phyloP scores from a whole-genome alignment of 2,888 invertebrate species.

The Eucera pruinosa region DNA sequence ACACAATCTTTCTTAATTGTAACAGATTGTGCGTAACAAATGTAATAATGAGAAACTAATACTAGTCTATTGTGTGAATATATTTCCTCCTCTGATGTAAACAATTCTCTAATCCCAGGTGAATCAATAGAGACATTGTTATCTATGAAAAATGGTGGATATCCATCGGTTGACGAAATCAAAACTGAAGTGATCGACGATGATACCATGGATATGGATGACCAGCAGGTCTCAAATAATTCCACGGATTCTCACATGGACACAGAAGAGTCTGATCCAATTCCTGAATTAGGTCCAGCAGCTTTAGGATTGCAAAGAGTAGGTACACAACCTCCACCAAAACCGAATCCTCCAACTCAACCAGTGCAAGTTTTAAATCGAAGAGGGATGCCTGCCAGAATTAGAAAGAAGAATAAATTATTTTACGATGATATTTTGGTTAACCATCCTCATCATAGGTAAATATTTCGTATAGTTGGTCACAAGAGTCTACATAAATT shows the following conservation, averaged over 20 bases:
- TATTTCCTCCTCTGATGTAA: not conserved
- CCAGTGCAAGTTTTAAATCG: constrained; percentile 93
- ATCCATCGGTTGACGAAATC: constrained; percentile 77
- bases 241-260: constrained; percentile 84
- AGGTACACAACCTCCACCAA: constrained; percentile 90
- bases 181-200: constrained; percentile 77
- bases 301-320: constrained; percentile 93
- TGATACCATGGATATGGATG: constrained; percentile 87
- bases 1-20: not conserved
- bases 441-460: constrained; percentile 91
- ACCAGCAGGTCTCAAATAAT: constrained; percentile 81
- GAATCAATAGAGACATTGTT: constrained; percentile 86
- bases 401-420: constrained; percentile 94
- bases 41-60: not conserved
- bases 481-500: no score
- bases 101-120: constrained; percentile 79
- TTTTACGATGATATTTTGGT: constrained; percentile 96
- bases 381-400: constrained; percentile 95
- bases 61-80: not conserved
- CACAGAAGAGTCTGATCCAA: constrained; percentile 88
- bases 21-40: constrained; percentile 1
- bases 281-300: constrained; percentile 91
- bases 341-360: constrained; percentile 88
- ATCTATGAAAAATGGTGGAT: constrained; percentile 86
- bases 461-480: no score